Percentiles rank a stretch among this genome's conserved stretches.
These are phyloP conservation scores for Rotaria socialis DNA, from an alignment of 2,888 invertebrate genomes.

Conservation along the genomic window DNA sequence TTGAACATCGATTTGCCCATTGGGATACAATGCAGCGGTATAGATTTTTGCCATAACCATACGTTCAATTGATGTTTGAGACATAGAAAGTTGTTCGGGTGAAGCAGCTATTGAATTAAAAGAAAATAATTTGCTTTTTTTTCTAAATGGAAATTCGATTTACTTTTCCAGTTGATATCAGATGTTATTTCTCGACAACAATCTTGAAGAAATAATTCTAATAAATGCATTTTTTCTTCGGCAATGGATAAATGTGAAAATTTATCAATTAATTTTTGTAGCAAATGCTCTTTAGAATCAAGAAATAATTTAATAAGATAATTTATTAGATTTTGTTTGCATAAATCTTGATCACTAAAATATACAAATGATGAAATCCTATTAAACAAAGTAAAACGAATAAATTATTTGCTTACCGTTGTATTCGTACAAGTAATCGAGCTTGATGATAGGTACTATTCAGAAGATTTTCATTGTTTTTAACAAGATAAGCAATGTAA, in stretches of 20 bases:
- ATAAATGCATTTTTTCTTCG: slow-evolving; percentile 66
- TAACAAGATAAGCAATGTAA: slow-evolving; percentile 75
- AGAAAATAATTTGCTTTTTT: too few species aligned
- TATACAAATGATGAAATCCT: too few species aligned
- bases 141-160: background rate
- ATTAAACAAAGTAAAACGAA: too few species aligned
- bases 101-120: background rate
- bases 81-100: slow-evolving; percentile 63
- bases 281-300: background rate
- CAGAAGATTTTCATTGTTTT: slow-evolving; percentile 75
- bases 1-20: slow-evolving; percentile 87
- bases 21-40: slow-evolving; percentile 86
- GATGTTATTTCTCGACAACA: slow-evolving; percentile 66
- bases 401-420: slow-evolving; percentile 37
- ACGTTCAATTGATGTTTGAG: slow-evolving; percentile 78
- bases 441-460: slow-evolving; percentile 71
- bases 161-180: slow-evolving; percentile 71
- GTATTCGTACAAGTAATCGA: slow-evolving; percentile 56
- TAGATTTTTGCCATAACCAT: slow-evolving; percentile 86
- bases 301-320: background rate
- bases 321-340: slow-evolving; percentile 19
- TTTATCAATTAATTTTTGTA: slow-evolving; percentile 11
- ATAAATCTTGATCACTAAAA: slow-evolving; percentile 29
- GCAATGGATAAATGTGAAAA: slow-evolving; percentile 19
- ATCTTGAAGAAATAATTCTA: slow-evolving; percentile 71